A percentile compares a stretch with the other conserved stretches of the same genome.
phyloP scores from a whole-genome alignment of 2,888 invertebrate genomes.

The Trachelus iudaicus region DNA sequence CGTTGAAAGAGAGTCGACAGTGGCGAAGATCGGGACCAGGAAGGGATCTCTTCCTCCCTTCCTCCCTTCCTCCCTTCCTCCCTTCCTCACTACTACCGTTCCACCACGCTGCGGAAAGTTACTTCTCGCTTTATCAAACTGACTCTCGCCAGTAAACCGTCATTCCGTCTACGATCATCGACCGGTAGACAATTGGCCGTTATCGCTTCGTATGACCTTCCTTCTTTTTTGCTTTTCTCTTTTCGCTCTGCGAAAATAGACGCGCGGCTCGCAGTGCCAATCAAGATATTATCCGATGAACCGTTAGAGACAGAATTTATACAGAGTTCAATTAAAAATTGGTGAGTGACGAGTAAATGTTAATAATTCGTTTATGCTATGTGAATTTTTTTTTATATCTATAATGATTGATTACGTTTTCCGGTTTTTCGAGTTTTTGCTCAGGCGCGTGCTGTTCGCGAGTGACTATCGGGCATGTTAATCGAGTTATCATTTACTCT shows the following conservation, averaged over 20 bases:
- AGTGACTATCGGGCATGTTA: not conserved
- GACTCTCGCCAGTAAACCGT: not conserved
- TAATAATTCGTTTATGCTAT: not conserved
- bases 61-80: no score
- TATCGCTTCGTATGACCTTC: not conserved
- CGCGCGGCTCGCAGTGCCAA: not conserved
- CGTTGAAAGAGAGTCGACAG: slow-evolving; percentile 48
- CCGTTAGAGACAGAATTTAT: not conserved
- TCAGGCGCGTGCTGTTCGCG: not conserved
- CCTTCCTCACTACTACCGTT: slow-evolving; percentile 4
- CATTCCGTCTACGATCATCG: not conserved
- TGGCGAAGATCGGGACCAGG: slow-evolving; percentile 31
- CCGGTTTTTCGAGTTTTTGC: not conserved
- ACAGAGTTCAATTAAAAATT: not conserved
- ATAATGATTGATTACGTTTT: not conserved
- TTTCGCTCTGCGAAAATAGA: not conserved
- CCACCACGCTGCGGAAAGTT: slow-evolving; percentile 15
- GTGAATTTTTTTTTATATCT: not conserved
- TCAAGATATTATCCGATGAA: not conserved
- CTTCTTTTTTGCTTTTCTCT: not conserved
- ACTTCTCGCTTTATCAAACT: not conserved
- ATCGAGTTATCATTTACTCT: not conserved
- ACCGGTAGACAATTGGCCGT: not conserved
- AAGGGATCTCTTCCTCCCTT: slow-evolving; percentile 19
- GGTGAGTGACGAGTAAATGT: not conserved